phyloP scores from a whole-genome alignment of 2,888 invertebrate genomes.

The Exocentrus adspersus region DNA sequence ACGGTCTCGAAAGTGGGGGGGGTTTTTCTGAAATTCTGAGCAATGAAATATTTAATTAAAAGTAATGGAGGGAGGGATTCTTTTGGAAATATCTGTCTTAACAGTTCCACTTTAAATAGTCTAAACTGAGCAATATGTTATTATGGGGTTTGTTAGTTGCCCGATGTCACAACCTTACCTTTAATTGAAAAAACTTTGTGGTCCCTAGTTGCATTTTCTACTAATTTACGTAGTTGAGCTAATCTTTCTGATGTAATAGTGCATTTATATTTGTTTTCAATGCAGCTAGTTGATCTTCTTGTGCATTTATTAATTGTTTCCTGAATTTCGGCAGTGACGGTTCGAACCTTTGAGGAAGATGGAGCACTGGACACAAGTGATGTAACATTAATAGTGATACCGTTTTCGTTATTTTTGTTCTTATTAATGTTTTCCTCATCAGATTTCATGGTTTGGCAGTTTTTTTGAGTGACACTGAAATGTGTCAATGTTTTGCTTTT shows the following conservation, averaged over 20 bases:
- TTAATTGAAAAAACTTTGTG: conserved; percentile 74
- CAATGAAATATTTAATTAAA: no score
- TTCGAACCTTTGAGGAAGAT: conserved; percentile 34
- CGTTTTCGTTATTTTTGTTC: conserved; percentile 16
- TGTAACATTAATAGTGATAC: conserved; percentile 25
- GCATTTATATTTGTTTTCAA: conserved; percentile 57
- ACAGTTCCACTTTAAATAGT: no score
- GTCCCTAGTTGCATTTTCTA: conserved; percentile 73
- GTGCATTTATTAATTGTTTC: conserved; percentile 44
- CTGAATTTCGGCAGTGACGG: conserved; percentile 49
- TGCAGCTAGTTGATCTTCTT: conserved; percentile 51
- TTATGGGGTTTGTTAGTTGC: background rate
- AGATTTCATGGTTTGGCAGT: conserved; percentile 43
- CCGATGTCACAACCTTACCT: conserved; percentile 60
- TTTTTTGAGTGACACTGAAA: conserved; percentile 43
- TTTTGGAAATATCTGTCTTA: no score
- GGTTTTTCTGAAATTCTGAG: no score
- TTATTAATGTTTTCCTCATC: conserved; percentile 5
- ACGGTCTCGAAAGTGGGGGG: no score
- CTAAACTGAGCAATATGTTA: background rate
- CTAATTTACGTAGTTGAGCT: conserved; percentile 71
- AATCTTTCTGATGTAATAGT: conserved; percentile 75
- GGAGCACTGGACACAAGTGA: conserved; percentile 47
- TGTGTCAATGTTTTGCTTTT: conserved; percentile 41
- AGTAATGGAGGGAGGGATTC: no score